Evolutionary conservation across 2,113 vertebrate species (phyloP).

Genomic region (Bufo gargarizans): DNA sequence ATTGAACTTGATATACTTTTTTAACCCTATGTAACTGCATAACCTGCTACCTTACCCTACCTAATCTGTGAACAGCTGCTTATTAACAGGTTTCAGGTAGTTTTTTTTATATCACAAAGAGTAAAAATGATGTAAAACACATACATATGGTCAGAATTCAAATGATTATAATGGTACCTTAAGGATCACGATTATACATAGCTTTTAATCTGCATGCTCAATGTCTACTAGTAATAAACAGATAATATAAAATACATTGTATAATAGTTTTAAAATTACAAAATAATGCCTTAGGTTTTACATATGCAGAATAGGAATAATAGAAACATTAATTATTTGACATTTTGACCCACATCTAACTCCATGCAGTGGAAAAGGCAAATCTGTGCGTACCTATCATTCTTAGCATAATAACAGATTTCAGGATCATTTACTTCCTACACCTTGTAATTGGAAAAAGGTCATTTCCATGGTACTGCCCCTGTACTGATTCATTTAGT

Average conservation of each 20-base stretch:
- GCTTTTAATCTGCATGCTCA: too few species aligned
- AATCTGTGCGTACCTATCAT: constrained; percentile 32
- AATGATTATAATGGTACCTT: too few species aligned
- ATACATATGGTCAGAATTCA: too few species aligned
- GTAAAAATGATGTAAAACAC: too few species aligned
- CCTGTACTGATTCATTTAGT: constrained; percentile 41
- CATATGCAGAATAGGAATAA: constrained; percentile 7
- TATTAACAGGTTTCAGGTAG: too few species aligned
- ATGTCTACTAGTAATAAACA: background rate
- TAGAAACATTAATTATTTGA: constrained; percentile 36
- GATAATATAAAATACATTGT: background rate
- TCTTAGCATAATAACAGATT: constrained; percentile 39
- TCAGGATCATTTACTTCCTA: constrained; percentile 40
- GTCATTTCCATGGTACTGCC: constrained; percentile 43
- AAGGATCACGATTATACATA: too few species aligned
- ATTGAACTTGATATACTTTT: too few species aligned
- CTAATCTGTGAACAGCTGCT: too few species aligned
- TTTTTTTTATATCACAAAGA: too few species aligned
- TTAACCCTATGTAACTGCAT: too few species aligned
- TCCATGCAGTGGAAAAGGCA: constrained; percentile 21
- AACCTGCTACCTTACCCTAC: too few species aligned
- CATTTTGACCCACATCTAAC: constrained; percentile 31
- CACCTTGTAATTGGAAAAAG: constrained; percentile 45
- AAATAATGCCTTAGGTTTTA: constrained; percentile 30
- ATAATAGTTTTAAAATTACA: background rate